These are phyloP conservation scores for Lacerta agilis DNA, from an alignment of 2,797 vertebrate species.

Conservation along the genomic window DNA sequence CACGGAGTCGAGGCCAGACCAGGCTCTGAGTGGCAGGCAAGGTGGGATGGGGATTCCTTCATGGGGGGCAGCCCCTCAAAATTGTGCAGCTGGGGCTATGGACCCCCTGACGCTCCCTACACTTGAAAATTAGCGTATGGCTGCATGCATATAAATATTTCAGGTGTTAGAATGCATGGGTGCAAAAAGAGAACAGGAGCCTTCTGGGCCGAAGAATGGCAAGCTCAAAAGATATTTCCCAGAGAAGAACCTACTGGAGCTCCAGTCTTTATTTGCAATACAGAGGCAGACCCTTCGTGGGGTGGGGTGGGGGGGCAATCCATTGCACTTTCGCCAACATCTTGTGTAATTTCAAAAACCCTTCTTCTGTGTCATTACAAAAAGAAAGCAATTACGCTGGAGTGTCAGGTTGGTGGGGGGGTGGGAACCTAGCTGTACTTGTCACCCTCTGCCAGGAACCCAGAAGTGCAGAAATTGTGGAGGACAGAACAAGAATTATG, in stretches of 20 bases:
- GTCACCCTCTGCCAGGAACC: neutral
- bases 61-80: too few species aligned
- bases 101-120: too few species aligned
- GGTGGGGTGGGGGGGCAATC: neutral
- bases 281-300: neutral
- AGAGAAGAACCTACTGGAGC: neutral
- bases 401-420: neutral
- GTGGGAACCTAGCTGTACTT: neutral
- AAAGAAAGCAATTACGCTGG: neutral
- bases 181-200: neutral
- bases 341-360: neutral
- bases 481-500: conserved; percentile 5
- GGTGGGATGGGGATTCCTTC: too few species aligned
- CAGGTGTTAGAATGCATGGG: neutral
- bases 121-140: neutral
- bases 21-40: too few species aligned
- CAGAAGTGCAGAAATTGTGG: conserved; percentile 1
- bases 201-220: neutral
- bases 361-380: neutral
- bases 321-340: neutral
- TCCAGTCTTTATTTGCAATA: neutral
- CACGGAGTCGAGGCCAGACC: too few species aligned
- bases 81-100: too few species aligned
- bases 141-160: neutral
- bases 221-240: neutral